Conservation (phyloP, 2,113 vertebrate genomes). For the Pangasianodon hypophthalmus region DNA sequence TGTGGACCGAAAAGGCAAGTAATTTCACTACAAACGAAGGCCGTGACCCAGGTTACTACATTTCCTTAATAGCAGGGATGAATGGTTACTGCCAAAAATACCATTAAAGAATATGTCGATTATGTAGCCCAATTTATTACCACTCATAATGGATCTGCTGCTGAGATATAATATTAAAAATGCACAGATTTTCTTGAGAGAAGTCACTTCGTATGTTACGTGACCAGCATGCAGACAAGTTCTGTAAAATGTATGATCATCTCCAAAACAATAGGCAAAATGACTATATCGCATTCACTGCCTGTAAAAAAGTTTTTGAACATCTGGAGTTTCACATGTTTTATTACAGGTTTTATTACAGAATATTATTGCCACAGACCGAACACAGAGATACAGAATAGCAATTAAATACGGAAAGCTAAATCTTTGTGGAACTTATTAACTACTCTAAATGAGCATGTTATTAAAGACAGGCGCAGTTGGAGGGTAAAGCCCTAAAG, state of each 20-base stretch:
- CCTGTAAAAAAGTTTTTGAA: conserved; percentile 6
- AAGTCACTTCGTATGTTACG: too few species aligned
- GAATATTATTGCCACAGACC: not conserved
- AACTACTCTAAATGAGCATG: not conserved
- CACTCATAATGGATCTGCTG: not conserved
- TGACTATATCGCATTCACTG: not conserved
- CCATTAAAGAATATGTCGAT: not conserved
- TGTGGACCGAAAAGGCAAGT: not conserved
- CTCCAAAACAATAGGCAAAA: not conserved
- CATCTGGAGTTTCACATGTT: not conserved
- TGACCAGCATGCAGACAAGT: not conserved
- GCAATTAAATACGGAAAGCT: not conserved
- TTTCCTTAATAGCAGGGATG: not conserved
- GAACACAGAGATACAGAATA: not conserved
- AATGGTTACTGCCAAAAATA: not conserved
- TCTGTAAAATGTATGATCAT: not conserved
- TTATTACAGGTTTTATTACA: not conserved
- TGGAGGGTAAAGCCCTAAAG: not conserved
- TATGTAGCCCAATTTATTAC: not conserved
- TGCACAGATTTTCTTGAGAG: not conserved
- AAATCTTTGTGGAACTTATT: conserved; percentile 20
- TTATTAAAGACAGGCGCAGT: not conserved
- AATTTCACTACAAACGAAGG: not conserved
- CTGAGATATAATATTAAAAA: not conserved
- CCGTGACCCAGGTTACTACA: not conserved